Evolutionary conservation across 2,113 vertebrate species (phyloP), one percentile per base, ranked within the genome.

Genomic region (Hemichromis elongatus): DNA sequence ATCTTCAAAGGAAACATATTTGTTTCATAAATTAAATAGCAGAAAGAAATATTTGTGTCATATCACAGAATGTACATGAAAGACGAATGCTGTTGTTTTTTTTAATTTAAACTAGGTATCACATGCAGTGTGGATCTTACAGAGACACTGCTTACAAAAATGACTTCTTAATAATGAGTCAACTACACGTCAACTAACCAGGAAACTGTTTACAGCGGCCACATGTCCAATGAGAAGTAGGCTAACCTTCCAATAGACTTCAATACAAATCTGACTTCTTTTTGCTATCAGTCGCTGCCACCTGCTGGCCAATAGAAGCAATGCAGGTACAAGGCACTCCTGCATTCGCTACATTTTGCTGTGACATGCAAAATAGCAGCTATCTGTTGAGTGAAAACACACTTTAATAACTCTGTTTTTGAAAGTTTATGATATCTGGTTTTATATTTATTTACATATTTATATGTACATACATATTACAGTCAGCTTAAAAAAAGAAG

Each of bases 331-430:
- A 37, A 52, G 42, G 16, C 21, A 70, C 13, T 6, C 45, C 40
- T 0, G 14, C 24, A 30, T 75, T 52, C 1, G 10, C 45, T 52
- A 75, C 26, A 75, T 75, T 75, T 47, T 47, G 14, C 10, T 75
- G 66, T 52, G 14, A 50, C 89, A 91, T 90, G 89, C 89, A 84
- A 28, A 66, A 7, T 4, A 80, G 63, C 68, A 30, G 35, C 75
- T 52, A 77, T 54, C 77, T 82, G 87, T 89, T 85, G 81, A 79
- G 83, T 91, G 87, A 84, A 73, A 90, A 85, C 83, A 81, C 13
- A 40, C 26, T 14, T 68, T 14, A 16, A 21, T 5, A 82, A 57
- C 3, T 0, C 11, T 4, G 18, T 52, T 52, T 75, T 52, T 50
- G 0, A 50, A 73, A 3, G 68, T 73, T 73, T 28, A 2, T 3